Percentiles rank a stretch among this genome's conserved stretches.
Evolutionary conservation across 2,113 vertebrate genomes (phyloP).

Genomic region (Bujurquina vittata): DNA sequence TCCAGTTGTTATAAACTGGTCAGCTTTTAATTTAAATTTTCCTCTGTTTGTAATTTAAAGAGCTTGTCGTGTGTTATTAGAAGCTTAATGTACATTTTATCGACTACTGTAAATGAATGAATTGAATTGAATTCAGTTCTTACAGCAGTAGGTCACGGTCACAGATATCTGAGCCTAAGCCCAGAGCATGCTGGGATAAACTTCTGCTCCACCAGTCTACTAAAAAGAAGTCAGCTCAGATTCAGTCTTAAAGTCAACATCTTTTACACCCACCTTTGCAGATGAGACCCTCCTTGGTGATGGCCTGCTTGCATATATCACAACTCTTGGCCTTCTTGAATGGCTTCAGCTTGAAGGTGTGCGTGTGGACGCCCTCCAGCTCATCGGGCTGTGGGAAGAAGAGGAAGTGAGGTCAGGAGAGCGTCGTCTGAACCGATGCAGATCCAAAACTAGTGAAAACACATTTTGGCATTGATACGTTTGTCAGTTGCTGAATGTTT

Average conservation of each 20-base stretch:
- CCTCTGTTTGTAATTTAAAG: too few relatives aligned
- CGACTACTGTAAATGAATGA: too few relatives aligned
- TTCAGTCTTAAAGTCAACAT: background rate
- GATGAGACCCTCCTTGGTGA: constrained; percentile 91
- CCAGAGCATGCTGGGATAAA: too few relatives aligned
- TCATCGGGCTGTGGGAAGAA: constrained; percentile 86
- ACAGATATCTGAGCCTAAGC: too few relatives aligned
- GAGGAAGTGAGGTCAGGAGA: constrained; percentile 11
- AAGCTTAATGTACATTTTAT: too few relatives aligned
- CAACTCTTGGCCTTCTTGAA: constrained; percentile 97
- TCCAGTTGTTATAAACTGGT: too few relatives aligned
- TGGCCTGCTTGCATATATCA: constrained; percentile 92
- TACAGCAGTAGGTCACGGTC: too few relatives aligned
- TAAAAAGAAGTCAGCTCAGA: background rate
- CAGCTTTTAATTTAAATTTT: too few relatives aligned
- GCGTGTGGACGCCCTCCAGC: constrained; percentile 88
- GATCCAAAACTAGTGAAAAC: constrained; percentile 31
- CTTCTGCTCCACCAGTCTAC: background rate
- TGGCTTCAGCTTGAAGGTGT: constrained; percentile 92
- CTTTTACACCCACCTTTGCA: constrained; percentile 88
- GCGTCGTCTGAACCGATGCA: background rate
- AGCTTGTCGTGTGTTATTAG: too few relatives aligned
- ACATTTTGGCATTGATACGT: constrained; percentile 17
- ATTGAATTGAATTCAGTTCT: too few relatives aligned
- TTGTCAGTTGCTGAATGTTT: background rate